A percentile compares a stretch with the other conserved stretches of the same genome.
Conservation (phyloP, 2,797 vertebrate species). For the Acrocephalus scirpaceus region DNA sequence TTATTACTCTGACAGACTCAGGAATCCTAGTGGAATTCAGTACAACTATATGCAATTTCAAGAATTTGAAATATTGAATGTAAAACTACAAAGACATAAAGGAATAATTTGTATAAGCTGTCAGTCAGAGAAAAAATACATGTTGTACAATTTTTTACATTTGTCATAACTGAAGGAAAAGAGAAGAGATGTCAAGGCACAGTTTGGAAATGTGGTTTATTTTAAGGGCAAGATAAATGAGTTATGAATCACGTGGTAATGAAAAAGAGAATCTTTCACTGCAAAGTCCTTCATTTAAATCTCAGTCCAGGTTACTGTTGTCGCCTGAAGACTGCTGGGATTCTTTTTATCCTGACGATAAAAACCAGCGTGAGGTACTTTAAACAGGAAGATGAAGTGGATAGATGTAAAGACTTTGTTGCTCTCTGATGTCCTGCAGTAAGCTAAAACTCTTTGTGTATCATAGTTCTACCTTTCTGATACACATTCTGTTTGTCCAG, state of each 20-base stretch:
- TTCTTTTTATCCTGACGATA: not conserved
- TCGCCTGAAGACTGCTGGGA: not conserved
- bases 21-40: constrained; percentile 26
- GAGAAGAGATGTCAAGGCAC: not conserved
- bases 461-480: not conserved
- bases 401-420: not conserved
- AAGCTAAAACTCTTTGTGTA: not conserved
- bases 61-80: constrained; percentile 41
- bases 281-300: not conserved
- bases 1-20: not conserved
- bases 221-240: not conserved
- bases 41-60: constrained; percentile 2
- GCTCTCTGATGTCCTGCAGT: not conserved
- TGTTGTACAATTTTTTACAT: constrained; percentile 15
- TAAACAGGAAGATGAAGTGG: not conserved
- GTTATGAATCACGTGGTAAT: not conserved
- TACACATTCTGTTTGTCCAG: not conserved
- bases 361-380: not conserved
- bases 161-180: constrained; percentile 28
- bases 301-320: not conserved
- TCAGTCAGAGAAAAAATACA: constrained; percentile 19
- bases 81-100: constrained; percentile 30
- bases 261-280: not conserved
- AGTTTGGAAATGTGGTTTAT: not conserved
- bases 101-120: constrained; percentile 47